Evolutionary conservation across 2,113 vertebrate genomes (phyloP).

Genomic region (Triplophysa siluroides): DNA sequence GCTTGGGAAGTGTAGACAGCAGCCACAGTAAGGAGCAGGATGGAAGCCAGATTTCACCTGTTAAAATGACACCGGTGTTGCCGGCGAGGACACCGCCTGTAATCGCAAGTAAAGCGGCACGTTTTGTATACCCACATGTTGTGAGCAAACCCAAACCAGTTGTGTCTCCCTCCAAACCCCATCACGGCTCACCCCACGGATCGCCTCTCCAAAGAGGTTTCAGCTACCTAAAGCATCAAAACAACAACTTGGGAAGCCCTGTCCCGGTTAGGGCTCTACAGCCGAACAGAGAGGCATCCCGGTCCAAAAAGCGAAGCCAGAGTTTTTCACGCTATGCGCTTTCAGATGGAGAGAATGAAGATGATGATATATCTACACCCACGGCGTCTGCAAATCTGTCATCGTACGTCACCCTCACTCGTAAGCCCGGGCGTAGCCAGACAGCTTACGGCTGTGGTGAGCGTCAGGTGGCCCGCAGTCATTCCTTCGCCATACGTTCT

Average conservation of each 20-base stretch:
- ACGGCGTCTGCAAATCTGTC: slow-evolving; percentile 70
- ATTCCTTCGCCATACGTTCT: slow-evolving; percentile 89
- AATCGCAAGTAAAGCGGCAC: slow-evolving; percentile 66
- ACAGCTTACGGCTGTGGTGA: slow-evolving; percentile 45
- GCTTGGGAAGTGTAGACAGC: slow-evolving; percentile 66
- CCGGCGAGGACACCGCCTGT: slow-evolving; percentile 63
- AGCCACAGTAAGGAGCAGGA: slow-evolving; percentile 73
- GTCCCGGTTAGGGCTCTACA: neutral
- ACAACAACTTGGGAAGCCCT: slow-evolving; percentile 32
- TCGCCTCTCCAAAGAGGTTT: slow-evolving; percentile 62
- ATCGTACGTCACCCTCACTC: slow-evolving; percentile 88
- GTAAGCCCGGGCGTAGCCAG: slow-evolving; percentile 79
- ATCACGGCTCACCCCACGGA: slow-evolving; percentile 41
- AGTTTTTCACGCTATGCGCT: slow-evolving; percentile 84
- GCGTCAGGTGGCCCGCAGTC: slow-evolving; percentile 86
- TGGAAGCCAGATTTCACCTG: slow-evolving; percentile 54
- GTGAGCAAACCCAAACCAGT: slow-evolving; percentile 60
- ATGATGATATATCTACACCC: slow-evolving; percentile 56
- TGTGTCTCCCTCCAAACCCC: slow-evolving; percentile 44
- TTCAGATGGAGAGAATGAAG: slow-evolving; percentile 88
- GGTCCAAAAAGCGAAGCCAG: slow-evolving; percentile 79
- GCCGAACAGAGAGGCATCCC: slow-evolving; percentile 76
- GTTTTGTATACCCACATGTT: slow-evolving; percentile 64
- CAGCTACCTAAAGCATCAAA: slow-evolving; percentile 61
- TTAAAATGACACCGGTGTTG: slow-evolving; percentile 30